Conservation (phyloP, 2,797 vertebrate species). For the Lepus oiostolus region DNA sequence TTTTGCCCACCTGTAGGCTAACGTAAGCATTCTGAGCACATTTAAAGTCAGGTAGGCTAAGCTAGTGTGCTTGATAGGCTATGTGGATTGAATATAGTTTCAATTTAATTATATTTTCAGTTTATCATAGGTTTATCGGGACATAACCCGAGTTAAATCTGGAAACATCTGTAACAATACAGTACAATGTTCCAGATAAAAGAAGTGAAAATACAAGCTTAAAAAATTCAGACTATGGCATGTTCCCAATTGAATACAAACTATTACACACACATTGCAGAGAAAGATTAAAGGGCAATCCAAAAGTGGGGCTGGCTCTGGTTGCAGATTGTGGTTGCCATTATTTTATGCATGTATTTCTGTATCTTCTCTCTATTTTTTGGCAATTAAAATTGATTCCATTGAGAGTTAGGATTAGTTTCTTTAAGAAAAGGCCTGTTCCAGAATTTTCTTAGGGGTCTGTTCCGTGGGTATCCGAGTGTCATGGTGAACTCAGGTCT, state of each 20-base stretch:
- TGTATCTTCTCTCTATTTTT: background rate
- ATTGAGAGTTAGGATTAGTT: background rate
- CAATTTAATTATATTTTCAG: no score
- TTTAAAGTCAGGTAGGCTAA: no score
- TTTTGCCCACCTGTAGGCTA: no score
- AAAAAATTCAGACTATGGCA: background rate
- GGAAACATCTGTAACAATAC: background rate
- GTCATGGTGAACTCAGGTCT: background rate
- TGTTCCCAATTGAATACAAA: conserved; percentile 5
- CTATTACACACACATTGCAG: background rate
- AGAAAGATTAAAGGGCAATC: background rate
- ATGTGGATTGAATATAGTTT: no score
- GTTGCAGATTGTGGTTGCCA: background rate
- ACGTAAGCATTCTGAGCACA: no score
- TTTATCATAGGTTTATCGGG: no score
- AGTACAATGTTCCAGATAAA: conserved; percentile 46
- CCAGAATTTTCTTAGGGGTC: background rate
- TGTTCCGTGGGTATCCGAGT: accelerated
- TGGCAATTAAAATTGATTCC: conserved; percentile 19
- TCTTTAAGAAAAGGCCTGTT: background rate
- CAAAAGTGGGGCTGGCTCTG: background rate
- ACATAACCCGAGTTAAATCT: no score
- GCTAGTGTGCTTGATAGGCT: no score
- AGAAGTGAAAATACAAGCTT: conserved; percentile 46
- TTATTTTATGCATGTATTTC: conserved; percentile 10